These are phyloP conservation scores for Spheniscus mendiculus DNA, from an alignment of 2,113 vertebrate species.

Conservation along the genomic window DNA sequence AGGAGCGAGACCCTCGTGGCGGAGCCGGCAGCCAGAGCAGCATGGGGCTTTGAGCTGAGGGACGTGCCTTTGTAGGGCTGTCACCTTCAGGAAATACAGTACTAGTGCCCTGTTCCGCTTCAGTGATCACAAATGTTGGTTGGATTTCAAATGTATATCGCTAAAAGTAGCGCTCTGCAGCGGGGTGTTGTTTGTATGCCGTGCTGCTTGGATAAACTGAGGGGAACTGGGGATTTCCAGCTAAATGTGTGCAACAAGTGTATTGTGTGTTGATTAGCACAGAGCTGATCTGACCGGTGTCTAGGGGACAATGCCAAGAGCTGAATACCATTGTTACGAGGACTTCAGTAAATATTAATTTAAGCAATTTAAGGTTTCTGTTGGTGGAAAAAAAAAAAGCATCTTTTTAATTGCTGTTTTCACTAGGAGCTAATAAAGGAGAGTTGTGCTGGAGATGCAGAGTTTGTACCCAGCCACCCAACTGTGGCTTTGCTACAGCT, in stretches of 20 bases:
- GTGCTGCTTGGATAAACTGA: conserved; percentile 31
- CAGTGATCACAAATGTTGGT: background rate
- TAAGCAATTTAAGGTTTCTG: background rate
- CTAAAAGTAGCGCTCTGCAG: conserved; percentile 10
- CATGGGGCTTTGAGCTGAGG: background rate
- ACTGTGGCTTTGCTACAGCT: background rate
- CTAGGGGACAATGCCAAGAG: conserved; percentile 18
- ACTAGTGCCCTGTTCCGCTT: background rate
- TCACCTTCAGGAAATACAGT: background rate
- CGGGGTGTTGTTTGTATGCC: conserved; percentile 54
- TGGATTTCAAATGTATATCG: conserved; percentile 8
- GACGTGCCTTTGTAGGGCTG: background rate
- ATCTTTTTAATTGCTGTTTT: conserved; percentile 6
- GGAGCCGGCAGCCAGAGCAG: background rate
- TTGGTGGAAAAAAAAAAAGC: background rate
- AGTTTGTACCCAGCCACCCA: background rate
- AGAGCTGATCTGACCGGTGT: conserved; percentile 8
- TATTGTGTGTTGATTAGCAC: conserved; percentile 73
- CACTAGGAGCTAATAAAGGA: conserved; percentile 8
- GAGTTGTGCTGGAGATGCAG: conserved; percentile 18
- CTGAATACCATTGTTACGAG: conserved; percentile 22
- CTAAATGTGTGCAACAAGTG: conserved; percentile 61
- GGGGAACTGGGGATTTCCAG: conserved; percentile 30
- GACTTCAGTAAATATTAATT: conserved; percentile 56
- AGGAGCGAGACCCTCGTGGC: background rate